Percentiles rank a stretch among this genome's conserved stretches.
These are phyloP conservation scores for Melangyna quadrimaculata DNA, from an alignment of 2,888 invertebrate species.

Conservation along the genomic window DNA sequence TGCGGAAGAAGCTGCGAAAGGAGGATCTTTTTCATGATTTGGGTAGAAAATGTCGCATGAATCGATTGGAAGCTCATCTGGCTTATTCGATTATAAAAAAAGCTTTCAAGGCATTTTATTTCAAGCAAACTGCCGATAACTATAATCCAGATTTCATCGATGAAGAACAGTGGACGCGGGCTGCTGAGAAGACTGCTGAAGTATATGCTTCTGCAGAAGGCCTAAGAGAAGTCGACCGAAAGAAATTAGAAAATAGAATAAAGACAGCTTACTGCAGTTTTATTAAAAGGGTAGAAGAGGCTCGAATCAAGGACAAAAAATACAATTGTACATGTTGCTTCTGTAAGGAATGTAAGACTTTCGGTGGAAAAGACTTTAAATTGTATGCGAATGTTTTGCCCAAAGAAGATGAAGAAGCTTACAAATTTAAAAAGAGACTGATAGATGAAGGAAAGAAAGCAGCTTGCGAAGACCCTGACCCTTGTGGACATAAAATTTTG, in stretches of 20 bases:
- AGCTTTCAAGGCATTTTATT: slow-evolving; percentile 79
- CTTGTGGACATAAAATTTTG: slow-evolving; percentile 30
- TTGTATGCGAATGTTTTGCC: slow-evolving; percentile 43
- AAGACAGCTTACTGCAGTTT: slow-evolving; percentile 74
- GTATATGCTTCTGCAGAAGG: slow-evolving; percentile 77
- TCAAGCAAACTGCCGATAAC: slow-evolving; percentile 74
- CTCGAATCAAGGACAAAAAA: neutral
- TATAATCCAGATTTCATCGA: slow-evolving; percentile 75
- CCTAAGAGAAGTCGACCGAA: slow-evolving; percentile 76
- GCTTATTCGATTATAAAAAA: slow-evolving; percentile 78
- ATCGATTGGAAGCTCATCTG: slow-evolving; percentile 78
- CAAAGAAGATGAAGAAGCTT: slow-evolving; percentile 24
- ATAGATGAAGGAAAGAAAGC: slow-evolving; percentile 35
- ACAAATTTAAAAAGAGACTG: slow-evolving; percentile 37
- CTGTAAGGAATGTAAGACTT: slow-evolving; percentile 25
- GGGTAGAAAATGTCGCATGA: slow-evolving; percentile 79
- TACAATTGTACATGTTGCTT: slow-evolving; percentile 46
- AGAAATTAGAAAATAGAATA: slow-evolving; percentile 77
- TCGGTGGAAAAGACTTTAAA: slow-evolving; percentile 5
- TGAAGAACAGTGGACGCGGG: slow-evolving; percentile 79
- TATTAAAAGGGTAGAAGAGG: slow-evolving; percentile 24
- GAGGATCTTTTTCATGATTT: slow-evolving; percentile 78
- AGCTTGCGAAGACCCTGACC: slow-evolving; percentile 11
- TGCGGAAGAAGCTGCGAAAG: slow-evolving; percentile 77
- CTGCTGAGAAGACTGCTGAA: slow-evolving; percentile 77